These are phyloP conservation scores for Eupleurogrammus muticus DNA, from an alignment of 2,797 vertebrate genomes.

Conservation along the genomic window DNA sequence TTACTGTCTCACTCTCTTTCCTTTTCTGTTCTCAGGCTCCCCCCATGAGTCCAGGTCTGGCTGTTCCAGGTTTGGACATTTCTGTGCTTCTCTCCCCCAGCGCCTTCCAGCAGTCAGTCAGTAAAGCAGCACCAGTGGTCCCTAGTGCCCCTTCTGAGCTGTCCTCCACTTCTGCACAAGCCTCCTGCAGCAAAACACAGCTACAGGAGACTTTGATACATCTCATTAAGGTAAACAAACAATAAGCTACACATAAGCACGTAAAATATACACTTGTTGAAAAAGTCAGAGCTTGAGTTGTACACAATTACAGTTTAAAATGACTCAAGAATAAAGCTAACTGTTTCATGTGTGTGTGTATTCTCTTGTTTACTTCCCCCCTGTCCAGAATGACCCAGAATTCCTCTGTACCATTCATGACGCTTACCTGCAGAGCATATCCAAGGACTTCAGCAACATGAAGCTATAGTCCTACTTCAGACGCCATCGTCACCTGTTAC, in stretches of 20 bases:
- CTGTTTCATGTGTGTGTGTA: background rate
- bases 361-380: slow-evolving; percentile 24
- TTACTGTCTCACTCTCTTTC: slow-evolving; percentile 5
- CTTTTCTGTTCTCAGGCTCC: slow-evolving; percentile 71
- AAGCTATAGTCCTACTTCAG: slow-evolving; percentile 82
- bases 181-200: slow-evolving; percentile 89
- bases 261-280: background rate
- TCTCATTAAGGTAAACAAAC: slow-evolving; percentile 87
- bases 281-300: background rate
- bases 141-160: slow-evolving; percentile 81
- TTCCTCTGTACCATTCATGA: slow-evolving; percentile 95
- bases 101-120: slow-evolving; percentile 90
- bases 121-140: slow-evolving; percentile 68
- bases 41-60: slow-evolving; percentile 82
- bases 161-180: slow-evolving; percentile 72
- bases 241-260: background rate
- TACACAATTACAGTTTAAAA: background rate
- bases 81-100: slow-evolving; percentile 94
- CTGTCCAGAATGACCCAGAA: slow-evolving; percentile 89
- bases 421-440: slow-evolving; percentile 91
- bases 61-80: slow-evolving; percentile 76
- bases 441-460: slow-evolving; percentile 89
- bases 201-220: slow-evolving; percentile 94
- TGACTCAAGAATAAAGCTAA: background rate
- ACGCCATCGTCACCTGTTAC: background rate